A percentile compares a stretch with the other conserved stretches of the same genome.
phyloP scores from a whole-genome alignment of 2,797 vertebrate species.

The Oreortyx pictus region DNA sequence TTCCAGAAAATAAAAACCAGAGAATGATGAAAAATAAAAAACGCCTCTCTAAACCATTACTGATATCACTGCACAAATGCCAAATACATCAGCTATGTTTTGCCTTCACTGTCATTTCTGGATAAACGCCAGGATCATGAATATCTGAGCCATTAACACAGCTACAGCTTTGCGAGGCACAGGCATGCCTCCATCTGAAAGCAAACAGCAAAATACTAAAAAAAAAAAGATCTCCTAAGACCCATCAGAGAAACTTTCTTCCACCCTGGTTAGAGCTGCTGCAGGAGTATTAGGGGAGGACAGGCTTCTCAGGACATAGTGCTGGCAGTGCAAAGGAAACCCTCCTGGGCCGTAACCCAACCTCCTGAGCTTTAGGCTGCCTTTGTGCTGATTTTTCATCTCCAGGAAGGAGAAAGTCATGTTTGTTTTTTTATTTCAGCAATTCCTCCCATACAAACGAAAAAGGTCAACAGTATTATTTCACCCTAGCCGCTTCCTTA shows the following conservation, averaged over 20 bases:
- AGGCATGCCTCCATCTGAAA: background rate
- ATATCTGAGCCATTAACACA: background rate
- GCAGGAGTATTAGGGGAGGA: background rate
- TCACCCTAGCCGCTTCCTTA: background rate
- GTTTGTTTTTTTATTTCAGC: constrained; percentile 1
- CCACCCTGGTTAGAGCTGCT: background rate
- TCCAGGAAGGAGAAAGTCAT: background rate
- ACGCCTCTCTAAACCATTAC: background rate
- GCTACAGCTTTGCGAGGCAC: background rate
- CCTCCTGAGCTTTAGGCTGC: background rate
- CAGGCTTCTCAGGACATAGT: background rate
- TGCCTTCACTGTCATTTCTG: constrained; percentile 33
- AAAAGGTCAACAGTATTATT: constrained; percentile 7
- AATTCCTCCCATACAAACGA: constrained; percentile 3
- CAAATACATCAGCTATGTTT: constrained; percentile 39
- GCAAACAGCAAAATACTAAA: background rate
- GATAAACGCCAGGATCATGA: constrained; percentile 23
- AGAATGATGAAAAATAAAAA: background rate
- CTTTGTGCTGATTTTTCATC: background rate
- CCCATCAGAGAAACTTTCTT: background rate
- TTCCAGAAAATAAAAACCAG: background rate
- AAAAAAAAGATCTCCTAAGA: background rate
- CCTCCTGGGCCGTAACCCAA: background rate
- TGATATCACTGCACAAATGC: constrained; percentile 15
- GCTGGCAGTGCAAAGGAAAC: background rate